These are phyloP conservation scores for Zosterops hypoxanthus DNA, from an alignment of 2,113 vertebrate species.

Conservation along the genomic window DNA sequence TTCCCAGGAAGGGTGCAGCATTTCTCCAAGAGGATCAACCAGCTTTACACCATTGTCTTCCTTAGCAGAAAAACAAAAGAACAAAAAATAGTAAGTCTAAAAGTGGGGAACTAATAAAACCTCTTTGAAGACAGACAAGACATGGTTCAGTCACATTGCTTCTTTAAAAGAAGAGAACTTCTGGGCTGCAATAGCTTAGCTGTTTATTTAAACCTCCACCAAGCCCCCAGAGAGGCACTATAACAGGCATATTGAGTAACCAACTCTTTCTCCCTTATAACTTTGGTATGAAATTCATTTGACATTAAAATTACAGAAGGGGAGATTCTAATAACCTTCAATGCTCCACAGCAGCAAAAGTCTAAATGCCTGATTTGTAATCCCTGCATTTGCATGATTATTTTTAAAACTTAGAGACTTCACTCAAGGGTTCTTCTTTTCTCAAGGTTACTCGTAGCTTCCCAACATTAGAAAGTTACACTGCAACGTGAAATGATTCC, in stretches of 20 bases:
- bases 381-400: not conserved
- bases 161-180: not conserved
- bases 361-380: not conserved
- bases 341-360: not conserved
- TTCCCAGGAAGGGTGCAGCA: conserved; percentile 90
- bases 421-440: not conserved
- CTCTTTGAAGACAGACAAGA: not conserved
- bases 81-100: not conserved
- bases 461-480: not conserved
- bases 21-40: conserved; percentile 93
- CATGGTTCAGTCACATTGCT: not conserved
- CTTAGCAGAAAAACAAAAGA: conserved; percentile 63
- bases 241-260: not conserved
- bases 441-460: not conserved
- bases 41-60: conserved; percentile 96
- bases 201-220: not conserved
- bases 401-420: not conserved
- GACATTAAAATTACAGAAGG: not conserved
- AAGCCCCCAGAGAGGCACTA: accelerated
- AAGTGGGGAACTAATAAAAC: not conserved
- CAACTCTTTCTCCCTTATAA: not conserved
- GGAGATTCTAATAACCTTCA: not conserved
- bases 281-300: not conserved
- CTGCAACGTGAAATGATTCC: not conserved
- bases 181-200: not conserved